These are phyloP conservation scores for Hydraecia micacea DNA, from an alignment of 2,888 invertebrate genomes.

Conservation along the genomic window DNA sequence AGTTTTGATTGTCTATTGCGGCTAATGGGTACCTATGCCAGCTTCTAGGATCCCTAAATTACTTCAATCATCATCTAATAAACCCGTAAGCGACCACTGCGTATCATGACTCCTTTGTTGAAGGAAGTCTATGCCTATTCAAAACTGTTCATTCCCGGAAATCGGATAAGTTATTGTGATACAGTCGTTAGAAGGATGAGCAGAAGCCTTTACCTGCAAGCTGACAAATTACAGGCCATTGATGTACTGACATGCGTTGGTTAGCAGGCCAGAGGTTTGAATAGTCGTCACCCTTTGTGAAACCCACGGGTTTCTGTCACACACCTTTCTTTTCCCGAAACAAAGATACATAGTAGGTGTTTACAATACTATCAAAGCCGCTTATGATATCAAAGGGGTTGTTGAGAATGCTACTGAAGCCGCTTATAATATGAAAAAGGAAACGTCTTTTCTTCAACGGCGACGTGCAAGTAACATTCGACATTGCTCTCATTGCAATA, in stretches of 20 bases:
- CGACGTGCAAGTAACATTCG: background rate
- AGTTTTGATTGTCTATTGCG: background rate
- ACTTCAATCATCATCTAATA: background rate
- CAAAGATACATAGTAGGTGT: slow-evolving; percentile 29
- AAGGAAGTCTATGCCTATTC: background rate
- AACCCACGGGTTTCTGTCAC: slow-evolving; percentile 10
- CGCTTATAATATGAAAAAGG: slow-evolving; percentile 16
- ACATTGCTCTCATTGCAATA: background rate
- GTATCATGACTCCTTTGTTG: background rate
- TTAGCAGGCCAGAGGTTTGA: background rate
- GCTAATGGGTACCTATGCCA: background rate
- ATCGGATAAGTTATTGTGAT: background rate
- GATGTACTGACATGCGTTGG: too few relatives aligned
- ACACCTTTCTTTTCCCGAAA: slow-evolving; percentile 12
- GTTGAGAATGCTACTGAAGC: slow-evolving; percentile 32
- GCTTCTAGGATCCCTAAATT: background rate
- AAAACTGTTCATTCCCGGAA: background rate
- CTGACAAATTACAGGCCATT: background rate
- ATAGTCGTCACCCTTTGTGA: slow-evolving; percentile 2
- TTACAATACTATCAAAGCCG: slow-evolving; percentile 26
- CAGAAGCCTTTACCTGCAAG: background rate
- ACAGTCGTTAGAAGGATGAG: background rate
- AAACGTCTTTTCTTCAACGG: slow-evolving; percentile 3
- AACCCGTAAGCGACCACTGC: background rate
- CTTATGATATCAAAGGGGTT: slow-evolving; percentile 4